A percentile compares a stretch with the other conserved stretches of the same genome.
Conservation (phyloP, 2,888 invertebrate species). For the Aromia moschata region DNA sequence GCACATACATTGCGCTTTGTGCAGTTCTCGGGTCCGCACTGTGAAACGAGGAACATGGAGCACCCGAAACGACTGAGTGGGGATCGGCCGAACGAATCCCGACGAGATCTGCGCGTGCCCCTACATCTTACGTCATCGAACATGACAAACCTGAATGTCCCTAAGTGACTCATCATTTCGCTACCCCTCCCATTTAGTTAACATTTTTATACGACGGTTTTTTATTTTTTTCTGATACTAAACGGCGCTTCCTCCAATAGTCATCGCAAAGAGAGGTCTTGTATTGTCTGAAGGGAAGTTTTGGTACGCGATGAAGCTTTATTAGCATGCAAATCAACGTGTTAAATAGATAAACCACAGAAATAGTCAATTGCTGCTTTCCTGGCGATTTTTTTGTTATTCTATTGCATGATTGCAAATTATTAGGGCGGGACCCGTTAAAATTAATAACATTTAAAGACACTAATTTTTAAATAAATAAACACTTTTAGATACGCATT, state of each 20-base stretch:
- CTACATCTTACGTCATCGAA: conserved; percentile 36
- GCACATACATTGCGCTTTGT: conserved; percentile 65
- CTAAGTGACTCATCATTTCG: conserved; percentile 35
- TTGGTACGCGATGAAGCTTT: background rate
- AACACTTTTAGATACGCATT: background rate
- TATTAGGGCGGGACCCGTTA: conserved; percentile 19
- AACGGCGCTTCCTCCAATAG: background rate
- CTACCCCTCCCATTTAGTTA: conserved; percentile 26
- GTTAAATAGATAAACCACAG: background rate
- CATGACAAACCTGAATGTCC: conserved; percentile 37
- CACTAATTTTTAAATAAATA: background rate
- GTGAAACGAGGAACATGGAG: conserved; percentile 63
- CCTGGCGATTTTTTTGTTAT: conserved; percentile 29
- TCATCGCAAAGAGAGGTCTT: background rate
- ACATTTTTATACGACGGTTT: conserved; percentile 12
- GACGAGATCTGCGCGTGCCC: conserved; percentile 58
- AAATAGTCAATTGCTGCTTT: conserved; percentile 5
- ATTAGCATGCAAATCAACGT: background rate
- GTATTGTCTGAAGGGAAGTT: background rate
- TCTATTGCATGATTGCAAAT: conserved; percentile 24
- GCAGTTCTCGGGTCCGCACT: conserved; percentile 63
- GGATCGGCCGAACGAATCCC: conserved; percentile 59
- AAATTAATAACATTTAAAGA: background rate
- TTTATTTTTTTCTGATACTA: conserved; percentile 19
- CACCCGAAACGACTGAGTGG: conserved; percentile 63